Evolutionary conservation across 2,797 vertebrate species (phyloP), one percentile per base, ranked within the genome.

Genomic region (Onychomys leucogaster): DNA sequence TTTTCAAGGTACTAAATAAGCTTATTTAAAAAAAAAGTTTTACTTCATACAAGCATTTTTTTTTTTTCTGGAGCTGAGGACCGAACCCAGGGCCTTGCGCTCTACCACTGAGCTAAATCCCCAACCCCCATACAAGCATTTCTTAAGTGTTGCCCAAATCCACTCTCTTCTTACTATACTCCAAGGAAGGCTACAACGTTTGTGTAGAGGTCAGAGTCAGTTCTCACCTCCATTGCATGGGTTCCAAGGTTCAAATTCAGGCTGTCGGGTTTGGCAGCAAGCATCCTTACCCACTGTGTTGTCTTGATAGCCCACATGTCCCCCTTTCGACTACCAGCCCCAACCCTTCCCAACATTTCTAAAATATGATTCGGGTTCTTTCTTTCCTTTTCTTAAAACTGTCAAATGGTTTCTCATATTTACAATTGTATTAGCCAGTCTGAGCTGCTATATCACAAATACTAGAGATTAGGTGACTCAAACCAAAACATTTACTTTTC

Each of bases 151-250:
- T 93, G 43, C 17, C 59, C 77, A 76, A 86, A 83, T 29, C 65
- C 34, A 89, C 90, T 87, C 34, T 90, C 52, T 90, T 87, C 59
- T 92, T 46, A 82, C 69, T 10, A 69, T 49, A 85, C 6, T 84
- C 41, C 41, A 84, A 65, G 41, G 59, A 84, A 65, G 41, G 59
- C 29, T 65, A 46, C 41, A 46, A 84, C 63, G 82, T 63, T n/a
- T n/a, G n/a, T 82, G 9, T 19, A 17, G 23, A 41, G 81, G 37
- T 61, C n/a, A 63, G 80, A 63, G 41, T 63, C 41, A 84, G 59
- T 84, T 84, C 41, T 80, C n/a, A 89, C 11, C n/a, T 94, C 78
- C 65, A 81, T 21, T 59, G 32, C 43, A 63, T 65, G 32, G 41
- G 67, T 49, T n/a, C 43, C 63, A 27, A 69, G 83, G 82, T 34